Base-by-base conservation (phyloP, 2,888 invertebrate genomes). In the Hydriomena furcata region DNA sequence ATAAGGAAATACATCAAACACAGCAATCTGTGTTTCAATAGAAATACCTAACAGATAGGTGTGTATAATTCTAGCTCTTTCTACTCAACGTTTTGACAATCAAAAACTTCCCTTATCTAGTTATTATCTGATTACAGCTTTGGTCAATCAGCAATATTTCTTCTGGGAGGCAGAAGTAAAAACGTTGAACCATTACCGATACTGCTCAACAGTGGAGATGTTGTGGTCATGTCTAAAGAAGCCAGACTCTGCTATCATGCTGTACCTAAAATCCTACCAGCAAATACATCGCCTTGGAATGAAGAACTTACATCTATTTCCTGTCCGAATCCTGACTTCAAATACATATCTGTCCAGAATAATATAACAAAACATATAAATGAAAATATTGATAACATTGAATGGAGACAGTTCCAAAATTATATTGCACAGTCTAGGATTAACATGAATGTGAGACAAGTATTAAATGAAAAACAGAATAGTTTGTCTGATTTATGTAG, bases 401-500 rank as follows among this genome's bases (percentile, higher is more conserved):
- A 85, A 67, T 94, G 93, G 93, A 67, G 71, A 49, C 86, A 83
- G 2, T 94, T 92, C 70, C 73, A 83, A 11, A 76, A 85, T 37
- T 97, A 95, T 80, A 81, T 96, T 31, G 79, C 86, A 40, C 90
- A 92, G 63, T 95, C 95, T 23, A 93, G 99, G 73, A 96, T 99
- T 45, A 99, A 99, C 89, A 92, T 99, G 60, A 99, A 98, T 91
- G 94, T 98, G 5, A 90, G 99, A 72, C 98, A 99, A 89, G 98
- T 99, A 24, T 85, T 97, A 67, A 90, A 91, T 76, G 82, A 89
- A 65, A 93, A 91, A 52, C 93, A 94, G 63, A 82, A 59, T 44
- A 73, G 70, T 69, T 79, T 92, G 65, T 57, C 49, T 50, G 68
- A 73, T 70, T 32, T 34, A 43, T 27, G 36, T 31, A 45, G 42